A percentile compares a stretch with the other conserved stretches of the same genome.
phyloP scores from a whole-genome alignment of 2,797 vertebrate genomes.

The Channallabes apus region DNA sequence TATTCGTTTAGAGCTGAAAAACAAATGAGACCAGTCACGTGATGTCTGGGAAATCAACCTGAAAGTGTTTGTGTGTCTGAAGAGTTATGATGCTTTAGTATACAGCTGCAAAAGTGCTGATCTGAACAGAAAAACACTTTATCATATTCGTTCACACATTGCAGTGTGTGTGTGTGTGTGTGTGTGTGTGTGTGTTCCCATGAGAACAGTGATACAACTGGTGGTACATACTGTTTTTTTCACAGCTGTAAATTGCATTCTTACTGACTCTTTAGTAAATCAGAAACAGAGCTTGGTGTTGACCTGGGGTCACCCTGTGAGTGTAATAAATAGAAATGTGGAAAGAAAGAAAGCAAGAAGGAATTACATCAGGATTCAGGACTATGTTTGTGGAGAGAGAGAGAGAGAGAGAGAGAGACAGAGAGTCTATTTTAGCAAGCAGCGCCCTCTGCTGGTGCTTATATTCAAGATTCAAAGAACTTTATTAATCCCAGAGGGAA shows the following conservation, averaged over 20 bases:
- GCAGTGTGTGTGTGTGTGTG: slow-evolving; percentile 21
- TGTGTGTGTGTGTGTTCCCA: slow-evolving; percentile 31
- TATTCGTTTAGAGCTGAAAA: background rate
- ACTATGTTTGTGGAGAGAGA: background rate
- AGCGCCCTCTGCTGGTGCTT: slow-evolving; percentile 36
- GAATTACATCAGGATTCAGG: background rate
- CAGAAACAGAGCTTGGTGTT: slow-evolving; percentile 62
- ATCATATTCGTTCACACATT: slow-evolving; percentile 31
- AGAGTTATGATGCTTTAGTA: slow-evolving; percentile 23
- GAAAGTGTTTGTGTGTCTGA: slow-evolving; percentile 26
- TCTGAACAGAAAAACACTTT: slow-evolving; percentile 38
- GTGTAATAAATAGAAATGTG: background rate
- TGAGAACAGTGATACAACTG: slow-evolving; percentile 15
- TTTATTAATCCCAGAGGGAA: too few species aligned
- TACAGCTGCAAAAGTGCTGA: slow-evolving; percentile 43
- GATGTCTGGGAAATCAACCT: slow-evolving; percentile 23
- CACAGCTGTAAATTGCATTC: slow-evolving; percentile 45
- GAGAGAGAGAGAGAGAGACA: background rate
- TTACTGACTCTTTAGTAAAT: slow-evolving; percentile 64
- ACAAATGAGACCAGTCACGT: background rate
- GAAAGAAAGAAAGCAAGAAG: background rate
- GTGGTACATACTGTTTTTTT: slow-evolving; percentile 54
- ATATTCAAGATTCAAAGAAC: too few species aligned
- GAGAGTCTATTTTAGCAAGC: background rate
- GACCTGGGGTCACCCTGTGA: slow-evolving; percentile 15